Base-by-base conservation (phyloP, 2,888 invertebrate species). In the Caenorhabditis sp. region DNA sequence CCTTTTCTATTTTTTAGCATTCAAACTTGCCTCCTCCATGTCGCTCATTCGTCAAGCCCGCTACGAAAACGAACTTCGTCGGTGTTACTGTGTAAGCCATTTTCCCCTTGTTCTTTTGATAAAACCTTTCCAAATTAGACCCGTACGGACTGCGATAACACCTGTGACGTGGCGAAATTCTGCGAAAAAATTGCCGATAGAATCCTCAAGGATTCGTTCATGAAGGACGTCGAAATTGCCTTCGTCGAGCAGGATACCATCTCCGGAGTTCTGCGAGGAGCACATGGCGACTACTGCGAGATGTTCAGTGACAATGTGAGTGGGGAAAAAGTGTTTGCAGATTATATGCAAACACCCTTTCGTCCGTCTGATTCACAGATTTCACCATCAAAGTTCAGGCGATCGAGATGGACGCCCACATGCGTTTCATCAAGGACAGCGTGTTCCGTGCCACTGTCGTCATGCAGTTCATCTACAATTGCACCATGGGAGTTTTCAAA, bases 221-320 rank as follows among this genome's bases (percentile, higher is more conserved):
- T 66, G 30, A 66, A 66, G 13, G 56, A 56, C 3, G 30, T 66
- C 4, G 66, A 66, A 11, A 41, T 32, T 0, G 39, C 56, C 3
- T 66, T 66, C 41, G 32, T 4, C 6, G 66, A 66, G 32, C 66
- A 66, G 15, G 56, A 48, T 6, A 66, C 66, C 8, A 22, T 66
- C 17, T 66, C 66, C 1, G 41, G 56, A 8, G 66, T 66, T 11
- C n/a, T 66, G 15, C 13, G 50, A 20, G 27, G 48, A 2, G 66
- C 48, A 8, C 46, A 26, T n/a, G 66, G 66, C 7, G 66, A 66
- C 17, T 56, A 45, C 35, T 66, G 66, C 22, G 66, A 66, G 7
- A 66, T 66, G 48, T 66, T 66, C 48, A 48, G 48, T 20, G 56
- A 46, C 30, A 37, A 66, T 27, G 66, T 66, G 13, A 30, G 66